phyloP scores from a whole-genome alignment of 64 coral and sea anemone species.

The Astreopora myriophthalma region DNA sequence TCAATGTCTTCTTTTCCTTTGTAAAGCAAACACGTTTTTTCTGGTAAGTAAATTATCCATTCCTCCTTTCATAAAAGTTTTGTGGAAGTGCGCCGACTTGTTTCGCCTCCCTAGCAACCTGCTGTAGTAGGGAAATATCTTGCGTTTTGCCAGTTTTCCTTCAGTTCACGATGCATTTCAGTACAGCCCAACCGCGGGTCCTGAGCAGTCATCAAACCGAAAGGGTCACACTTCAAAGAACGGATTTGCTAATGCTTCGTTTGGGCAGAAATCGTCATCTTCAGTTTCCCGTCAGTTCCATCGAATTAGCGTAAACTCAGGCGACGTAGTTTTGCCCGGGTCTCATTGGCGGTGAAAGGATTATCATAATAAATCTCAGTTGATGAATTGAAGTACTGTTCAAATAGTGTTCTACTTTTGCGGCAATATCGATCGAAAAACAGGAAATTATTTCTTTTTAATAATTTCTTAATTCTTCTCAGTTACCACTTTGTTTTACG shows the following conservation, averaged over 20 bases:
- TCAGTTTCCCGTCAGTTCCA: not conserved
- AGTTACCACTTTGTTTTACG: not conserved
- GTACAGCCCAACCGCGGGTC: too few relatives aligned
- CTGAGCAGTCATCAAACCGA: not conserved
- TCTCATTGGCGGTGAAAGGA: not conserved
- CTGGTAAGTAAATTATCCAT: not conserved
- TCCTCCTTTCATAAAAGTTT: not conserved
- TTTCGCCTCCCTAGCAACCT: not conserved
- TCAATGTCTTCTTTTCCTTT: not conserved
- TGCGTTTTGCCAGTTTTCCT: too few relatives aligned
- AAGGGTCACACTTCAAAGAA: not conserved
- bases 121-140: not conserved
- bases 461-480: not conserved
- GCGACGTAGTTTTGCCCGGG: not conserved
- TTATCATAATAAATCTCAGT: constrained; percentile 2
- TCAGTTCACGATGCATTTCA: too few relatives aligned
- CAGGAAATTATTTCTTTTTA: not conserved
- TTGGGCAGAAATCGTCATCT: not conserved
- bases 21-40: not conserved
- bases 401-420: not conserved
- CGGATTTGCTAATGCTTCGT: not conserved
- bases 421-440: not conserved
- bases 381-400: not conserved
- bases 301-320: not conserved
- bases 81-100: not conserved